Conservation (phyloP, 2,113 vertebrate genomes). For the Irena cyanogastra region DNA sequence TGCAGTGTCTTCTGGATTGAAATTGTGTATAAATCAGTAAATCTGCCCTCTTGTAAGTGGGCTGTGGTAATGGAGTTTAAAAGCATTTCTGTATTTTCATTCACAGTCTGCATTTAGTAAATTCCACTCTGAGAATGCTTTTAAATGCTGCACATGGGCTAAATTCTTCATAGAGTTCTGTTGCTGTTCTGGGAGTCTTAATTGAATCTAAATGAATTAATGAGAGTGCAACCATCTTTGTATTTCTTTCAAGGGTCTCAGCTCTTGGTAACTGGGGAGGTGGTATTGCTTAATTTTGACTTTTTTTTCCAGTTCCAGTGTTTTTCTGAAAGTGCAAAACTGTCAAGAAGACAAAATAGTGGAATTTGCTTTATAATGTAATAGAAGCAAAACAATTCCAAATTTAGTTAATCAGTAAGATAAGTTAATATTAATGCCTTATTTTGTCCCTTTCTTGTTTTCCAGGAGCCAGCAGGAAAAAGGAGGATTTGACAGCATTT, state of each 20-base stretch:
- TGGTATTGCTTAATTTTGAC: not conserved
- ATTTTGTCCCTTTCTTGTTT: not conserved
- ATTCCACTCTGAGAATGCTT: not conserved
- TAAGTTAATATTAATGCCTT: not conserved
- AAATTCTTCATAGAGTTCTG: not conserved
- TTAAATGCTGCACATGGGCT: not conserved
- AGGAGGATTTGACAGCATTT: not conserved
- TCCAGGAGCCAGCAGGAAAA: constrained; percentile 15
- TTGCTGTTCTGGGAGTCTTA: not conserved
- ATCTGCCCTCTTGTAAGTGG: not conserved
- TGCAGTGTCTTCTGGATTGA: not conserved
- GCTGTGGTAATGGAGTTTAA: not conserved
- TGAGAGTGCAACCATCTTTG: fast-evolving
- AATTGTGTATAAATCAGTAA: not conserved
- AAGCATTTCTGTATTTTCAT: not conserved
- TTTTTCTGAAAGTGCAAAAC: not conserved
- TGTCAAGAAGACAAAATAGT: not conserved
- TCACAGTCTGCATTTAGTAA: not conserved
- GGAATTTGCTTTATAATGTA: not conserved
- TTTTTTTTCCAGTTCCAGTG: not conserved
- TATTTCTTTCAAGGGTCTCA: not conserved
- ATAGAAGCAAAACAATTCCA: not conserved
- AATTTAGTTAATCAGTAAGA: not conserved
- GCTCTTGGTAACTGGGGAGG: not conserved
- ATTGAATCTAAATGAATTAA: not conserved